Base-by-base conservation (phyloP, 2,888 invertebrate species). In the Eristalis intricaria region DNA sequence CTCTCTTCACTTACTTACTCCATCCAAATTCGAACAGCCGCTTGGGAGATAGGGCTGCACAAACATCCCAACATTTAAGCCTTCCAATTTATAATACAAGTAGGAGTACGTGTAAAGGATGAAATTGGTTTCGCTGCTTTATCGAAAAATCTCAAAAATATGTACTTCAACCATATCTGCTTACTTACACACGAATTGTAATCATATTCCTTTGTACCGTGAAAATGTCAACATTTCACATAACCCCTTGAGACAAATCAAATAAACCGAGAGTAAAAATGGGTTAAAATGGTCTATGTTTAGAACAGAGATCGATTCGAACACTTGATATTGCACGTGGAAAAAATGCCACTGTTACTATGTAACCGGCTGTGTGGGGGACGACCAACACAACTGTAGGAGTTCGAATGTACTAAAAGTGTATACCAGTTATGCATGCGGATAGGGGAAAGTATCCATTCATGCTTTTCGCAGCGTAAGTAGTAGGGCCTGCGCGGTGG, bases 401-500 rank as follows among this genome's bases (percentile, higher is more conserved):
- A 26, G 58, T 3, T 43, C 2, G 29, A 15, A 0, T 61, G 63
- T 85, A 40, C 84, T 84, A 84, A 81, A 81, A 13, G 26, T 19
- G 81, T 77, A 85, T 81, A 77, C 76, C 81, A 77, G 76, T 81
- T 69, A 4, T n/a, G 29, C 0, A 32, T 7, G 2, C 5, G 56
- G n/a, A 15, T 3, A 58, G 73, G 58, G 13, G 68, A 73, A 73
- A 7, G 1, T n/a, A 50, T 81, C 69, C 85, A 85, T 82, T 82
- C 85, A 85, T 82, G 4, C 70, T 13, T 81, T 58, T 32, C 23
- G 19, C 4, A 23, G 38, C 19, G 26, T 43, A 64, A 29, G 1
- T n/a, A 7, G 13, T 58, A 38, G 61, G 50, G 29, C 74, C 66
- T 86, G 86, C 86, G 86, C 86, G 70, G n/a, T 19, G 15, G 11